Evolutionary conservation across 2,113 vertebrate genomes (phyloP), one percentile per base, ranked within the genome.

Genomic region (Motacilla tschutschensis): DNA sequence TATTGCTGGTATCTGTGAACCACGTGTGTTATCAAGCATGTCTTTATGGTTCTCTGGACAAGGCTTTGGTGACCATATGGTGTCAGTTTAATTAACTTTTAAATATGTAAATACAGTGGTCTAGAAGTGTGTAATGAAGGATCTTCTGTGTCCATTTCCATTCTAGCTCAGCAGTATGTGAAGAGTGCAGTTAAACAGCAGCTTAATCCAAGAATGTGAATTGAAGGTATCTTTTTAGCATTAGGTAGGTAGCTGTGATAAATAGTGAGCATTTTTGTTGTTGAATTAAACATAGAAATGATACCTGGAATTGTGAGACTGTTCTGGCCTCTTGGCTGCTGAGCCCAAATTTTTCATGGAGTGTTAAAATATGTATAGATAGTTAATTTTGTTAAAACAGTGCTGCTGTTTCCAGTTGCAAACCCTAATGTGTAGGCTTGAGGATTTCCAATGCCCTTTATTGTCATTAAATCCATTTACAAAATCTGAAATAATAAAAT

Each of bases 21-120:
- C 64, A 12, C 51, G 58, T 67, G 85, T 79, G 59, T 93, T 91
- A 76, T 44, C 88, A 86, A 54, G 77, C 83, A 19, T 70, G 69
- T 79, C 88, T 88, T 79, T 70, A 63, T 73, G 79, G 22, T 74
- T 91, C 81, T 74, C 29, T 67, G 88, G 90, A 66, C 84, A 82
- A 55, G 67, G 48, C 36, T 92, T 91, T 84, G 86, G 60, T 74
- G 44, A 79, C 71, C 81, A 81, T 88, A 81, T 91, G 79, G 81
- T 79, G 53, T 82, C 75, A 71, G 60, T 88, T 93, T 90, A 84
- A 94, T 88, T 93, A 90, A 79, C 67, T 70, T 73, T 76, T 73
- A 73, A 75, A 64, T 84, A 44, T 47, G 59, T 78, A 75, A 85
- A 77, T 66, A 55, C 16, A 57, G 40, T 55, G 76, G 20, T 79